Percentiles rank a stretch among this genome's conserved stretches.
Conservation (phyloP, 2,888 invertebrate species). For the Rotaria socialis region DNA sequence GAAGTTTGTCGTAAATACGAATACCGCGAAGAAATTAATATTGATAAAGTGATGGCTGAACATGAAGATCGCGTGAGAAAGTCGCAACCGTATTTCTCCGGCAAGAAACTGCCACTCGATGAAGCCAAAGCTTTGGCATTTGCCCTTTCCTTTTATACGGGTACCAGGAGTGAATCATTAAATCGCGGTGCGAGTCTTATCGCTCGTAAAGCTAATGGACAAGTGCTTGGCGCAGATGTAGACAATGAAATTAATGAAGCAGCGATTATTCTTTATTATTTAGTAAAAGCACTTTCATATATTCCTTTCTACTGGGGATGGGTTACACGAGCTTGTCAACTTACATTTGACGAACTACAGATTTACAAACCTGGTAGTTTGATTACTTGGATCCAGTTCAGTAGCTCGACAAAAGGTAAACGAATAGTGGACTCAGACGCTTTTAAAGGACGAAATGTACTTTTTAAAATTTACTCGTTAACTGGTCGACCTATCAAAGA, state of each 20-base stretch:
- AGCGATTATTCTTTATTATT: background rate
- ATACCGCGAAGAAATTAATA: background rate
- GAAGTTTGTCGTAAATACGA: background rate
- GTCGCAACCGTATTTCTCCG: background rate
- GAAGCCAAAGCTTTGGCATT: background rate
- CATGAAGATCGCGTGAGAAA: background rate
- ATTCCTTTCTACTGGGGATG: constrained; percentile 1
- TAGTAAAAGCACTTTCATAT: background rate
- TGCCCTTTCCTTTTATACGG: background rate
- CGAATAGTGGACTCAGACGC: background rate
- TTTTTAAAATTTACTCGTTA: background rate
- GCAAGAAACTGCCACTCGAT: background rate
- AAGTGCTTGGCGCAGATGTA: background rate
- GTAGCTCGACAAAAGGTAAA: background rate
- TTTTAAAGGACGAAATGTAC: background rate
- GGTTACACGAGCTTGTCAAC: background rate
- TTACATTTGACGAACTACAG: background rate
- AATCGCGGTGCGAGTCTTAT: background rate
- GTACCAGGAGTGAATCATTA: background rate
- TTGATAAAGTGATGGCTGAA: background rate
- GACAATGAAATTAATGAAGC: background rate
- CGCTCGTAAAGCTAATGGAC: background rate
- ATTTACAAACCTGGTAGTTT: background rate
- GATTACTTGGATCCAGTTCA: constrained; percentile 4
- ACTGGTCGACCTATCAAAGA: background rate